Evolutionary conservation across 1,140 invertebrate genomes (phyloP).

Genomic region (Adelges cooleyi): DNA sequence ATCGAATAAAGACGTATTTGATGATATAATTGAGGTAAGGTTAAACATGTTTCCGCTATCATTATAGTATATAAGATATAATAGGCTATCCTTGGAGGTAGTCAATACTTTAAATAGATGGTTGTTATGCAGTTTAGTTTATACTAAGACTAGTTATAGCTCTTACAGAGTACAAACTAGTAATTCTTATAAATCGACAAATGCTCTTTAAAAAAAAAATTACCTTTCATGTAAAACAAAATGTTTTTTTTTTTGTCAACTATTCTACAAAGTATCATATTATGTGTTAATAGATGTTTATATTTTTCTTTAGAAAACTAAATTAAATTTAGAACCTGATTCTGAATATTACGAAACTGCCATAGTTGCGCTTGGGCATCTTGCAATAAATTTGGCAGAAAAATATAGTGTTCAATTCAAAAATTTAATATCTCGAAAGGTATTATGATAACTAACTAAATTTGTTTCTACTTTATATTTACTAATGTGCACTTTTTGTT

Average conservation of each 20-base stretch:
- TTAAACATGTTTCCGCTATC: no score
- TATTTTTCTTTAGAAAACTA: slow-evolving; percentile 44
- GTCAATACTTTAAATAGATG: no score
- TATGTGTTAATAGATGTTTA: background rate
- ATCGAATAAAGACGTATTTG: slow-evolving; percentile 67
- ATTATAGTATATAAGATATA: no score
- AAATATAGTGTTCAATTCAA: slow-evolving; percentile 81
- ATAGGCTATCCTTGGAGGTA: no score
- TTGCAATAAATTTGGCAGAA: slow-evolving; percentile 81
- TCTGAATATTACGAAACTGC: slow-evolving; percentile 81
- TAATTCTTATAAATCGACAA: no score
- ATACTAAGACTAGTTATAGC: no score
- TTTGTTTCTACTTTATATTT: background rate
- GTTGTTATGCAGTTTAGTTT: no score
- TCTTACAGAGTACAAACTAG: no score
- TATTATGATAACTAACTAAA: slow-evolving; percentile 36
- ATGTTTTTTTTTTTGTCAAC: background rate
- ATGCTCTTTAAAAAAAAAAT: no score
- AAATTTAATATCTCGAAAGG: slow-evolving; percentile 84
- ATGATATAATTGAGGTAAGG: slow-evolving; percentile 67
- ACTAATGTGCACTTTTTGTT: background rate
- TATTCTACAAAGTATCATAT: background rate
- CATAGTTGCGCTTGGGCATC: slow-evolving; percentile 86
- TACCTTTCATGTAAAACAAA: no score
- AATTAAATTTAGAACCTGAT: slow-evolving; percentile 60